Percentiles rank a stretch among this genome's conserved stretches.
phyloP scores from a whole-genome alignment of 2,797 vertebrate species.

The Tarsius wallacei region DNA sequence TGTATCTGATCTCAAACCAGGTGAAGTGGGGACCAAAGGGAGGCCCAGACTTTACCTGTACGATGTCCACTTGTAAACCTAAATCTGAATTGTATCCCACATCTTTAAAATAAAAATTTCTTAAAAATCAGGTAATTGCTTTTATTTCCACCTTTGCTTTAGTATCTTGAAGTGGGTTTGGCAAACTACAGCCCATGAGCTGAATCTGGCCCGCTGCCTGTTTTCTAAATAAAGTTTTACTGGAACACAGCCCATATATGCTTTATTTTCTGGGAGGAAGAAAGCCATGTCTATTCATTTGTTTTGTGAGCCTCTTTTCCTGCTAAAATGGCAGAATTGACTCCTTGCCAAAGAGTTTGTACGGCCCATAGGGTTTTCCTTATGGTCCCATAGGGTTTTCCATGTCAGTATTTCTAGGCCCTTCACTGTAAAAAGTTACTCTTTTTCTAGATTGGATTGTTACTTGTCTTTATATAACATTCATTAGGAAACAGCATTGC shows the following conservation, averaged over 20 bases:
- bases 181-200: neutral
- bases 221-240: conserved; percentile 13
- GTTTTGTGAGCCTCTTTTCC: neutral
- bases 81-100: too few relatives aligned
- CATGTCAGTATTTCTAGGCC: neutral
- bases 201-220: neutral
- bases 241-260: neutral
- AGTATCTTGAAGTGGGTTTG: neutral
- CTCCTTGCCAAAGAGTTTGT: neutral
- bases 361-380: neutral
- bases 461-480: neutral
- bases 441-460: neutral
- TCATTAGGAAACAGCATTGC: neutral
- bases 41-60: too few relatives aligned
- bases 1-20: too few relatives aligned
- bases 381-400: neutral
- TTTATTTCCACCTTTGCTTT: neutral
- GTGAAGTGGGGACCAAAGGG: too few relatives aligned
- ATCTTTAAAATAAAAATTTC: too few relatives aligned
- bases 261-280: too few relatives aligned
- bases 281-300: neutral
- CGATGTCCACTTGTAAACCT: too few relatives aligned
- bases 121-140: neutral
- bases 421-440: neutral
- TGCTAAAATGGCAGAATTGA: neutral